Percentiles rank a stretch among this genome's conserved stretches.
Conservation (phyloP, 1,140 invertebrate species). For the Sycobia sp. region DNA sequence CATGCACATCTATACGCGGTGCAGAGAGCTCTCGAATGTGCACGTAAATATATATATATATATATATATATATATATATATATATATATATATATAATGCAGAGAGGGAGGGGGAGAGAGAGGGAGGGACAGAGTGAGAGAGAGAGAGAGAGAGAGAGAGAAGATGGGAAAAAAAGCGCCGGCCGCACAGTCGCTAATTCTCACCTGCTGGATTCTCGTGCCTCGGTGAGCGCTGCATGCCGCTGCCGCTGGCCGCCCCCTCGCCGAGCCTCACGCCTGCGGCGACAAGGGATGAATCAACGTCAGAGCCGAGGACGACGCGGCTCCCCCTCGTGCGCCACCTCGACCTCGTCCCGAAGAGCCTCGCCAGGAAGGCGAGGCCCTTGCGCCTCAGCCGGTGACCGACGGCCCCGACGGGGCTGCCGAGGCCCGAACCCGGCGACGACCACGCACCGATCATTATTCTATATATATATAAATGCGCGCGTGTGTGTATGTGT, state of each 20-base stretch:
- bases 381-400: constrained; percentile 56
- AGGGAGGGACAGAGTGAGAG: no score
- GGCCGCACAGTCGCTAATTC: no score
- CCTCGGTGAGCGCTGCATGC: constrained; percentile 52
- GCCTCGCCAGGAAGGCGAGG: constrained; percentile 50
- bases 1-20: no score
- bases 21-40: no score
- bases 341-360: constrained; percentile 45
- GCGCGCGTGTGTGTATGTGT: no score
- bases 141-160: background rate
- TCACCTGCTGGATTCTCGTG: constrained; percentile 55
- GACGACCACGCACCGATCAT: no score
- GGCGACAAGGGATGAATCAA: no score
- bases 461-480: no score
- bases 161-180: background rate
- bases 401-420: constrained; percentile 39
- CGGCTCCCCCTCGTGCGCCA: constrained; percentile 43
- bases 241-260: constrained; percentile 48
- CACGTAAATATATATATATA: no score
- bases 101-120: background rate
- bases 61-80: no score
- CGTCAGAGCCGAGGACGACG: no score
- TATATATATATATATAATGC: no score
- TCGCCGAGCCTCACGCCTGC: constrained; percentile 58
- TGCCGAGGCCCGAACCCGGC: background rate